Evolutionary conservation across 2,113 vertebrate species (phyloP).

Genomic region (Oriolus oriolus): DNA sequence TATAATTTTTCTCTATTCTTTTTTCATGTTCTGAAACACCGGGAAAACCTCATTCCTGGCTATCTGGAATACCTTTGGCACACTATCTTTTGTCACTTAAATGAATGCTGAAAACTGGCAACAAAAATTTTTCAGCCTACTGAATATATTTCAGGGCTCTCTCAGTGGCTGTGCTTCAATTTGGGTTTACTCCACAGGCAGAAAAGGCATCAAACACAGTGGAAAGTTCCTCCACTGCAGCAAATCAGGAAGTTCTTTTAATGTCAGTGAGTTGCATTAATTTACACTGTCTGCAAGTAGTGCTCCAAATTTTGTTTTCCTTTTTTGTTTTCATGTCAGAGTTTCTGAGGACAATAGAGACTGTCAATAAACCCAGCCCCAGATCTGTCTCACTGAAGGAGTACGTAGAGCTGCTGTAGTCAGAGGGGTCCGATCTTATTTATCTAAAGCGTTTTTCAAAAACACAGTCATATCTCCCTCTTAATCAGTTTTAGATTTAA

Average conservation of each 20-base stretch:
- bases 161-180: neutral
- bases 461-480: neutral
- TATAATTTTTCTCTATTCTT: neutral
- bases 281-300: neutral
- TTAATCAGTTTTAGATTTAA: neutral
- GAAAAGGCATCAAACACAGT: neutral
- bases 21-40: neutral
- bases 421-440: neutral
- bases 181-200: neutral
- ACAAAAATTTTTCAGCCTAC: neutral
- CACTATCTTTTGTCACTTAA: neutral
- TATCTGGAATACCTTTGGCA: neutral
- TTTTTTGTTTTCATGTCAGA: neutral
- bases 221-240: neutral
- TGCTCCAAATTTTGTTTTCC: neutral
- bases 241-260: neutral
- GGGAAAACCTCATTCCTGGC: neutral
- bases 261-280: neutral
- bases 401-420: neutral
- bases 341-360: neutral
- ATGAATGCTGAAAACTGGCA: neutral
- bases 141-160: neutral
- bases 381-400: neutral
- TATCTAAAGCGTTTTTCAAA: neutral
- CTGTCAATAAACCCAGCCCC: neutral